Base-by-base conservation (phyloP, 2,113 vertebrate species). In the Oreotrochilus melanogaster region DNA sequence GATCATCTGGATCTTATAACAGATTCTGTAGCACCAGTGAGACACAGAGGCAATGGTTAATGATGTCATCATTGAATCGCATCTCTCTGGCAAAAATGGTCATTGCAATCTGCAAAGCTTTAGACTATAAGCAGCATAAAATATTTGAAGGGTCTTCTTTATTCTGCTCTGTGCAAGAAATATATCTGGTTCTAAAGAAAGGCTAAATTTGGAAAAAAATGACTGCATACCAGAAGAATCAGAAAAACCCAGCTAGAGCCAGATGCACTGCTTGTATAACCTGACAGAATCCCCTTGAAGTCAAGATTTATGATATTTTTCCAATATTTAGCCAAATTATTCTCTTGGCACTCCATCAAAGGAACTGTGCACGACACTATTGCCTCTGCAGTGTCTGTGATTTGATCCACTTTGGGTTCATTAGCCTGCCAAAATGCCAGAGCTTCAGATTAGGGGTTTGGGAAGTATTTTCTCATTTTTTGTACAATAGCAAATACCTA, bases 221-320 rank as follows among this genome's bases (percentile, higher is more conserved):
- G 42, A 58, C 21, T 9, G 14, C 28, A 19, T 0, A 1, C 8
- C n/a, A 22, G 14, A 72, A 35, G 45, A 67, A 54, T 8, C 35
- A 83, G 62, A 42, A 53, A 79, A 72, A 15, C 21, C 10, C 6
- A 2, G 21, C 8, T 24, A 10, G 8, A 61, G 24, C 6, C 24
- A 79, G 74, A 48, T 21, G 35, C 25, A 4, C 30, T 60, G 24
- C 24, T 74, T 70, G 9, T 11, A 7, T 2, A 45, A 39, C 24
- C 21, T 50, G 14, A 13, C 31, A 78, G 72, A 58, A 14, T 6
- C 3, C 22, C 23, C 62, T 17, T 27, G 27, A 69, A 79, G 27
- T 42, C 66, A 54, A 11, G 14, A 28, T 19, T 65, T 9, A 9
- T 1, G 0, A 31, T 16, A 22, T 4, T 6, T 37, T 64, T 57